phyloP scores from a whole-genome alignment of 2,888 invertebrate genomes.

The Chymomyza amoena region DNA sequence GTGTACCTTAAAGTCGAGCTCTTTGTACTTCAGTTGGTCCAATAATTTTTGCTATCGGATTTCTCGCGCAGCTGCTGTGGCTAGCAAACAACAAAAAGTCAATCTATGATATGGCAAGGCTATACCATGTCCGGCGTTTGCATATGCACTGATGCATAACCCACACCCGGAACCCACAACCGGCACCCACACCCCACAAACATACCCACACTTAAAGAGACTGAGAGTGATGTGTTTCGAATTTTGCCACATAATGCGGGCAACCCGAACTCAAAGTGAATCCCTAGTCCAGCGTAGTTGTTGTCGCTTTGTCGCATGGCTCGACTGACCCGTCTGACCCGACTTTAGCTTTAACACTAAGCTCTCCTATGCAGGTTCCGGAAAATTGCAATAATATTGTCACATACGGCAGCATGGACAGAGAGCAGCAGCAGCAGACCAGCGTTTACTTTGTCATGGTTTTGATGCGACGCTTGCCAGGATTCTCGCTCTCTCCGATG shows the following conservation, averaged over 20 bases:
- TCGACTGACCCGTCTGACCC: too few species aligned
- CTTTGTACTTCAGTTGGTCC: not conserved
- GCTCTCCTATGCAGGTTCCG: constrained; percentile 50
- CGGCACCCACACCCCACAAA: not conserved
- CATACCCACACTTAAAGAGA: not conserved
- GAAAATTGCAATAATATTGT: constrained; percentile 71
- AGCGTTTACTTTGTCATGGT: not conserved
- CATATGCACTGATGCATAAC: constrained; percentile 59
- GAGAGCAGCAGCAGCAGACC: not conserved
- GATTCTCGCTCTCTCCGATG: constrained; percentile 21
- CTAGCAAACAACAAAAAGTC: constrained; percentile 52
- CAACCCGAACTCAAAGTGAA: constrained; percentile 35
- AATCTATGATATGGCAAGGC: constrained; percentile 31
- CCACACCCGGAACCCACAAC: constrained; percentile 27
- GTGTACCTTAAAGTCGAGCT: too few species aligned
- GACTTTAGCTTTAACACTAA: constrained; percentile 53
- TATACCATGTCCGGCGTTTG: constrained; percentile 54
- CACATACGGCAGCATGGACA: constrained; percentile 34
- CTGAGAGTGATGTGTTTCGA: constrained; percentile 8
- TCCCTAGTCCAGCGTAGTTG: constrained; percentile 9
- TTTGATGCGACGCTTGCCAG: constrained; percentile 17
- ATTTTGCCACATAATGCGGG: constrained; percentile 31
- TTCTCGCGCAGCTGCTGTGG: constrained; percentile 25
- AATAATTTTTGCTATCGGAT: not conserved
- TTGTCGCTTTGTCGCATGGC: not conserved